A percentile compares a stretch with the other conserved stretches of the same genome.
Conservation (phyloP, 2,888 invertebrate species). For the Pogonocherus hispidulus region DNA sequence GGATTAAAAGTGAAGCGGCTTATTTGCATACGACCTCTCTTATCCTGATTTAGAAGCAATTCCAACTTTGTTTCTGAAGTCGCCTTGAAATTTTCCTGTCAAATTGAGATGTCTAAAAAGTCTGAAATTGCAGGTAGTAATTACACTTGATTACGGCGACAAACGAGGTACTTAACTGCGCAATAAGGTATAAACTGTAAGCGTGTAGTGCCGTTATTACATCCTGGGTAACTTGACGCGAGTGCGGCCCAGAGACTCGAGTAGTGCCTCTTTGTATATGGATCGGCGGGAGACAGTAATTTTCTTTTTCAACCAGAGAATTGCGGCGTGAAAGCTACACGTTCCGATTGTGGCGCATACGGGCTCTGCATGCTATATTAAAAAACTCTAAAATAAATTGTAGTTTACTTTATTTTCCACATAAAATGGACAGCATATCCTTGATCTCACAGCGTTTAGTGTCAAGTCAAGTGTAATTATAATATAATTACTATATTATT, state of each 20-base stretch:
- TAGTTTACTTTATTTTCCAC: no score
- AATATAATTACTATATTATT: no score
- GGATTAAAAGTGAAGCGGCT: neutral
- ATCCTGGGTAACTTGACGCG: neutral
- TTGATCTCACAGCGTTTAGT: no score
- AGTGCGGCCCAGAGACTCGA: neutral
- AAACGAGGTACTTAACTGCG: neutral
- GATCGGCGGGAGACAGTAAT: neutral
- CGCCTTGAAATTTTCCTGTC: neutral
- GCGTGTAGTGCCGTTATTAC: slow-evolving; percentile 1
- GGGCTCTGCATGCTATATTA: no score
- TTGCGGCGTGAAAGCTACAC: neutral
- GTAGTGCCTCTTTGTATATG: neutral
- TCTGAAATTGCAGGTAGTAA: slow-evolving; percentile 6
- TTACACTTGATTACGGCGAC: slow-evolving; percentile 4
- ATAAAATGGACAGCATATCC: no score
- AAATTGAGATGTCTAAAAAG: neutral
- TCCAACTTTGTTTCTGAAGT: neutral
- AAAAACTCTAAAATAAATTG: no score
- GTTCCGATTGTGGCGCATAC: no score
- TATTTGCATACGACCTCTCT: neutral
- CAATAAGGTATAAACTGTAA: neutral
- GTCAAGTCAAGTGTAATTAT: no score
- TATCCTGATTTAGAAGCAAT: neutral
- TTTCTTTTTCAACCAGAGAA: neutral